Evolutionary conservation across 1,140 invertebrate genomes (phyloP), one percentile per base, ranked within the genome.

Genomic region (Capitella teleta): DNA sequence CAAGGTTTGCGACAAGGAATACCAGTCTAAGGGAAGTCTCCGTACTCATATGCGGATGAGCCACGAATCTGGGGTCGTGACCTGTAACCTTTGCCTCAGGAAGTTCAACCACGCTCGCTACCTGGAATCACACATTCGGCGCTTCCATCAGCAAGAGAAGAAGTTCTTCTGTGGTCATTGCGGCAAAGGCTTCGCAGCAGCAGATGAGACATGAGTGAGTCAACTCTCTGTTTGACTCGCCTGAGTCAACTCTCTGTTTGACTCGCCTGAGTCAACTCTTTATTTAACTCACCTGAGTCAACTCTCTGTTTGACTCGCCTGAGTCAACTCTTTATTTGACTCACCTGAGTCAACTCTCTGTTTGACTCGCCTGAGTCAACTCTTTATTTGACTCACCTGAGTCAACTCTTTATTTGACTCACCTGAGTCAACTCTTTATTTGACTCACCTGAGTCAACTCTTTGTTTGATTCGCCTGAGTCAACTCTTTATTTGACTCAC

Each of bases 151-250:
- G 8, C 19, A 16, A 4, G 45, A 32, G 14, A 47, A 47, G 16
- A 18, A 18, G 8, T 36, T 32, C 45, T 30, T 36, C 19, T 47
- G 45, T 19, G 21, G 19, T 23, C 28, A 32, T 5, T 47, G 45
- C 28, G 30, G 4, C 16, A 32, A 47, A 19, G 28, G 45, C 14
- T 47, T 47, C 45, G 26, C 25, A 24, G 4, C 28, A 21, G 6
- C 45, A 32, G 16, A 47, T 47, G 45, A 21, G 6, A 21, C 45
- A 47, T 19, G 28, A 32, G 45, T 47, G 25, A 34, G 45, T 47
- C 10, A 26, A 8, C 18, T 19, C 12, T 34, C 16, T 16, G 16
- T 10, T 34, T 10, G 10, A 34, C 16, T 12, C 16, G 32, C 16
- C 16, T 34, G 32, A 12, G 10, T 10, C 16, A 34, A 1, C 10